phyloP scores from a whole-genome alignment of 92 coral and sea anemone species.

The Bergia puertoricense region DNA sequence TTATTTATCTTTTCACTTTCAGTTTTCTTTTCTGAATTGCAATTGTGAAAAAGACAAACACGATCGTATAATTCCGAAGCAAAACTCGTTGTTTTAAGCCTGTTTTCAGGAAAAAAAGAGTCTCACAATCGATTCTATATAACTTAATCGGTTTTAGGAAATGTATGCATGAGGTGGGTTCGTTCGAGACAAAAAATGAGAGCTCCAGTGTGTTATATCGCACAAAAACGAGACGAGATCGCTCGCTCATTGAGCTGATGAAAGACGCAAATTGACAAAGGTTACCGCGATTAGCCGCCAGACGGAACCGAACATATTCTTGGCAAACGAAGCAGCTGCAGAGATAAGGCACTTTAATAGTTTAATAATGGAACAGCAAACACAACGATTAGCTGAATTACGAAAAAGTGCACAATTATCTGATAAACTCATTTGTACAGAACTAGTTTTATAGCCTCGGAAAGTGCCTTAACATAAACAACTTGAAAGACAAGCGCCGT shows the following conservation, averaged over 20 bases:
- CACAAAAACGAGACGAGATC: background rate
- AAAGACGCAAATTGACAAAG: slow-evolving; percentile 34
- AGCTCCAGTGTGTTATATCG: background rate
- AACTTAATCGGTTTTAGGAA: background rate
- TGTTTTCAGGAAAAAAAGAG: background rate
- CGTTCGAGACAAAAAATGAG: background rate
- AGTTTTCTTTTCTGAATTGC: background rate
- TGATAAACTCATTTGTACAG: background rate
- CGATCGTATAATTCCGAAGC: background rate
- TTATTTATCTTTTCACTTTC: background rate
- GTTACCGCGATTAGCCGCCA: slow-evolving; percentile 24
- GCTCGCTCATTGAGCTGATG: background rate
- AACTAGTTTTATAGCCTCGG: background rate
- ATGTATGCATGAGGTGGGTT: background rate
- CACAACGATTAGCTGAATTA: background rate
- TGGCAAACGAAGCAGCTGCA: background rate
- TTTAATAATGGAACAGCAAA: background rate
- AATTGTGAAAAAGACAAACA: background rate
- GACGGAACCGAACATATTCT: slow-evolving; percentile 6
- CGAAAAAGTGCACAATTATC: background rate
- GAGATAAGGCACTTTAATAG: slow-evolving; percentile 5
- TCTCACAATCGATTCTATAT: background rate
- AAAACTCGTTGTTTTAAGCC: background rate
- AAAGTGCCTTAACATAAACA: background rate
- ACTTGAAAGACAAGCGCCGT: background rate